Base-by-base conservation (phyloP, 2,113 vertebrate species). In the Bambusicola thoracicus region DNA sequence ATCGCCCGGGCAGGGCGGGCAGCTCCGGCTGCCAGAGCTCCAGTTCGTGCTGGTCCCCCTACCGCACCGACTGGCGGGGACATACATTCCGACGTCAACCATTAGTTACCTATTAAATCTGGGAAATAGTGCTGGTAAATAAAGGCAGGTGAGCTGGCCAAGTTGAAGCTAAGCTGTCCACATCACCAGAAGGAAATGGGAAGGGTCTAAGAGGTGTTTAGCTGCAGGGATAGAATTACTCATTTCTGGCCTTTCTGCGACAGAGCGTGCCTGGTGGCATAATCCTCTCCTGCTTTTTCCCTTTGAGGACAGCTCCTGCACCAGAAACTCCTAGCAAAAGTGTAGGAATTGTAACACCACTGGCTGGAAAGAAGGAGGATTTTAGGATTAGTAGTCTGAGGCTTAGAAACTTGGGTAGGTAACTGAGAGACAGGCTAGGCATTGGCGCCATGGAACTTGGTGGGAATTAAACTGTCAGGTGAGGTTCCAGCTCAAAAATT, bases 81-180 rank as follows among this genome's bases (percentile, higher is more conserved):
- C 24, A 0, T 12, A 75, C 20, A 18, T 44, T 19, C 4, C 0
- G 9, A 74, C 41, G 3, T 41, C 40, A 24, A 5, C 22, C 20
- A 16, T 27, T 6, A 21, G 21, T 92, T 58, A n/a, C 8, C 21
- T 51, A 4, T 3, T 48, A 66, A 69, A 77, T 7, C 20, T 56
- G 15, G 27, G 62, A 62, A 58, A 67, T 81, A 70, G 41, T 30
- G 29, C 30, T 58, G 24, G 9, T 81, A 67, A 51, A 75, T 81
- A 12, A 43, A 74, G 44, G 79, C 70, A 38, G 21, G 48, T 38
- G 20, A 89, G 56, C 74, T 66, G 32, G 53, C 7, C n/a, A 38
- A 25, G 16, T 32, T 55, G 34, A 61, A 69, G 49, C 13, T 74
- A 38, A 68, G 44, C 40, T 38, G 30, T 25, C 41, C 66, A 10